Evolutionary conservation across 2,888 invertebrate species (phyloP), one percentile per base, ranked within the genome.

Genomic region (Scaptomyza tumidula): DNA sequence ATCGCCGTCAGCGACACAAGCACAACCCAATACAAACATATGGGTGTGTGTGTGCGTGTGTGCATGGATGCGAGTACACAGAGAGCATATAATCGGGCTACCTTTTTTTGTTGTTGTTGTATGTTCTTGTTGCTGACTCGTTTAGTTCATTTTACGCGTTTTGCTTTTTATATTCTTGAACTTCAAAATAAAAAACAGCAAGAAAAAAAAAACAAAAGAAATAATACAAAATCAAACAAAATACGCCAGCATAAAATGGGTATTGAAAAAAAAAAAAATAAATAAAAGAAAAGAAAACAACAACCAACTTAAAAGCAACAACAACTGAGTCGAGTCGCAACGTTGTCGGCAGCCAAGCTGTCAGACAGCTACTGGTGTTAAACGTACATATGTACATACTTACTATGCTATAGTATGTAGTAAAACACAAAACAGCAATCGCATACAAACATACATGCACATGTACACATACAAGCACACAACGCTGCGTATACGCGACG

Each of bases 341-440:
- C 75, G 70, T 46, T 66, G 84, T 77, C 85, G 80, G 70, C 80
- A 83, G 86, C 76, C 86, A 89, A 89, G 89, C 88, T 73, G 83
- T 89, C 89, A 85, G 88, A 83, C 84, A 89, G 84, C 84, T 85
- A 85, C 84, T 89, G 84, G 84, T 85, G 89, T 85, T 85, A 78
- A 85, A 74, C 84, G 89, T 89, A 83, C 80, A 83, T 65, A 73
- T 13, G 62, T 78, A 77, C 46, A 68, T 49, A 49, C 44, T 48
- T 53, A 54, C 56, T 68, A 69, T 60, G 60, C 43, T 75, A 69
- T 59, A 63, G 75, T 74, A 57, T 75, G 88, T 89, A 80, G 86
- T 86, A 81, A 72, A 81, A 39, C 39, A 41, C 33, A 33, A 29
- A 6, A 29, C 7, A 6, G 68, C 44, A 50, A 46, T 50, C 35